phyloP scores from a whole-genome alignment of 1,140 invertebrate species.

The Metopolophium dirhodum region DNA sequence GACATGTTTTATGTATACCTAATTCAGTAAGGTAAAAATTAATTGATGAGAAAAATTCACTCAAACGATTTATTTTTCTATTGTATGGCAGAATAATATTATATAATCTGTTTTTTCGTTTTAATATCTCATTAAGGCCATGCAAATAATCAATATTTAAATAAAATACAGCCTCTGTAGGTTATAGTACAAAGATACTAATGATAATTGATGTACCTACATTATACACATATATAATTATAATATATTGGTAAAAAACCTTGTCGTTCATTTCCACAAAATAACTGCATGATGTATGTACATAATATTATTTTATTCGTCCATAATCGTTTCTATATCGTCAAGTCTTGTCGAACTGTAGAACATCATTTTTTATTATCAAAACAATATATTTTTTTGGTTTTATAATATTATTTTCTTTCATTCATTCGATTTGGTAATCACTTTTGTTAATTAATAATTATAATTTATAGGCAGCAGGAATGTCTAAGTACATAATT shows the following conservation, averaged over 20 bases:
- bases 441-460: neutral
- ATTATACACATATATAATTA: neutral
- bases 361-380: neutral
- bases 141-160: constrained; percentile 9
- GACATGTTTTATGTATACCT: neutral
- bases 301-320: neutral
- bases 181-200: neutral
- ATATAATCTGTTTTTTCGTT: neutral
- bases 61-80: neutral
- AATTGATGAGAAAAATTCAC: neutral
- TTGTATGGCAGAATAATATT: neutral
- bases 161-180: neutral
- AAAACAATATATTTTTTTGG: neutral
- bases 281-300: neutral
- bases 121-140: neutral
- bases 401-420: neutral
- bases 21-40: neutral
- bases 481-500: neutral
- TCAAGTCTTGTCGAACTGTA: neutral
- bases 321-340: neutral
- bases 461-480: neutral
- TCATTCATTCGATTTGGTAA: neutral
- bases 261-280: neutral
- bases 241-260: constrained; percentile 2
- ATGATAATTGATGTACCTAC: neutral